Evolutionary conservation across 2,113 vertebrate species (phyloP), one percentile per base, ranked within the genome.

Genomic region (Melanerpes formicivorus): DNA sequence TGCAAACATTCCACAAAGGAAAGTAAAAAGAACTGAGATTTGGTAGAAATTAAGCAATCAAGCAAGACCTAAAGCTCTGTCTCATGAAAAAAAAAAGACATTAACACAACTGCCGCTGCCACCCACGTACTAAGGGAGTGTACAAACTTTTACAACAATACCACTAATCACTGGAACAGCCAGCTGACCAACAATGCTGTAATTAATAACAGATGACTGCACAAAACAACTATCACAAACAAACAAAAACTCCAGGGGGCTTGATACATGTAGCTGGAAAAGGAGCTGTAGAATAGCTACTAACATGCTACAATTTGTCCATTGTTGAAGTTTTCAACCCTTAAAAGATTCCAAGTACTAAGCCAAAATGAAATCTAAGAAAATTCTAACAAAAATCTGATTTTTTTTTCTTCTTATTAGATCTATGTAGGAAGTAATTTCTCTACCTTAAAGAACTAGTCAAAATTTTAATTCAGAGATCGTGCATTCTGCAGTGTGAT

Each of bases 151-250:
- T 93, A 58, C 72, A 96, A 93, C 91, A 96, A 93, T 95, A 74
- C 87, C 40, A 75, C 75, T 90, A 67, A 92, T 92, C 65, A 8
- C 73, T 94, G 69, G 56, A 95, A 77, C 84, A 88, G 82, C 56
- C 65, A 77, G 69, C 67, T 92, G 93, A 95, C 87, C 75, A 89
- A 89, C 84, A 95, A 52, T 87, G 70, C 60, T 50, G 54, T 95
- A 93, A 96, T 92, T 96, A 93, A 89, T 65, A 95, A 93, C 96
- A 96, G 94, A 96, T 78, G 92, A 83, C 88, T 76, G 75, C 48
- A 83, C 69, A 70, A 90, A 90, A 85, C 58, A 87, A 48, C 88
- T 71, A 80, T 91, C 27, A 0, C 75, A 95, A 92, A 80, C 59
- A 94, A 96, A 93, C 76, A 93, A 90, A 89, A 85, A 27, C 62